Conservation (phyloP, 2,113 vertebrate genomes). For the Serinus canaria region DNA sequence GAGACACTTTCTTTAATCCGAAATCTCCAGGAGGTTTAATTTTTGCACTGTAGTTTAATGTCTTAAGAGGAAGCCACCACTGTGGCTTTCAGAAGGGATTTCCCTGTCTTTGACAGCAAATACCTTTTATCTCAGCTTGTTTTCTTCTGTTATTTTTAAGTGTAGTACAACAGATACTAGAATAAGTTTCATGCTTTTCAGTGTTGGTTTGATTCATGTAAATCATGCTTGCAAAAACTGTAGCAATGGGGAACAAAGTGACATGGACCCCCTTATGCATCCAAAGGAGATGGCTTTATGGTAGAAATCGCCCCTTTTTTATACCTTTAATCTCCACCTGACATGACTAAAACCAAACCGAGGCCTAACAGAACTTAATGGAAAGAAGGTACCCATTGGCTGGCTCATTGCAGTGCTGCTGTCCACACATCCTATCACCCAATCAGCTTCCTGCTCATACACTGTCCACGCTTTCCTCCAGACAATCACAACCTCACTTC, state of each 20-base stretch:
- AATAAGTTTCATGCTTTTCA: neutral
- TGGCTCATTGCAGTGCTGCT: neutral
- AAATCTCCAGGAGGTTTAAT: neutral
- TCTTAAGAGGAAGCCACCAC: neutral
- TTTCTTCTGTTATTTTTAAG: constrained; percentile 11
- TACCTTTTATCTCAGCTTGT: neutral
- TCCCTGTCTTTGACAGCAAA: neutral
- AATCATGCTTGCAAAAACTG: neutral
- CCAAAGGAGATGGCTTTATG: neutral
- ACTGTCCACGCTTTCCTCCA: neutral
- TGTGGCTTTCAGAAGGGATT: constrained; percentile 1
- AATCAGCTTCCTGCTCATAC: neutral
- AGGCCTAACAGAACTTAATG: neutral
- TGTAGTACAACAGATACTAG: neutral
- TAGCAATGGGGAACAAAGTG: neutral
- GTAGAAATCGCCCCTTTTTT: neutral
- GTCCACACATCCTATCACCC: neutral
- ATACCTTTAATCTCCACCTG: neutral
- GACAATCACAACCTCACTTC: neutral
- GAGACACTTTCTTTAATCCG: neutral
- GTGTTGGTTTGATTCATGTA: neutral
- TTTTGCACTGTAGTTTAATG: neutral
- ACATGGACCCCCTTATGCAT: neutral
- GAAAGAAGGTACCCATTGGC: neutral
- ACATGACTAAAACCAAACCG: neutral